Evolutionary conservation across 1,140 invertebrate genomes (phyloP), one percentile per base, ranked within the genome.

Genomic region (Cyphomyrmex costatus): DNA sequence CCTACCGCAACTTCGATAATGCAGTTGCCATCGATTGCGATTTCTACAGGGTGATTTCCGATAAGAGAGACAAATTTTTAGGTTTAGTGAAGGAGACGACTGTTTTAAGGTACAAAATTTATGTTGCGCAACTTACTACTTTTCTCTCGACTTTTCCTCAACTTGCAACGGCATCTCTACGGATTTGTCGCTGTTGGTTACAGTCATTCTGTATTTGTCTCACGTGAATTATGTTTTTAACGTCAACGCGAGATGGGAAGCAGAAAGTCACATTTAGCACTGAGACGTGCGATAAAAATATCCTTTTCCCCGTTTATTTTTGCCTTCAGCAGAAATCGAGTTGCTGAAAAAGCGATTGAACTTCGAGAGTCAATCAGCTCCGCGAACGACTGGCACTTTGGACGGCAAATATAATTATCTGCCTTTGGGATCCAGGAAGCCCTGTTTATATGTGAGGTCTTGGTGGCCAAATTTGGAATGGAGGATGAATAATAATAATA

Each of bases 381-480:
- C 90, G 51, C 91, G 92, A 88, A 79, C 85, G 33, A 93, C 92
- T 0, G 91, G 85, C 4, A 92, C 91, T 49, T 36, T 92, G 42
- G 94, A 95, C 49, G 88, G 90, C 77, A 94, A 93, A 86, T 94
- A 93, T 87, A 94, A 95, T 90, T 94, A 94, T 49, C 74, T 94
- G 74, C 92, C 93, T 3, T 70, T 95, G 30, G 94, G 92, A 73
- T 93, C 92, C 1, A 93, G 90, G 42, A 95, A 95, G 87, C 94
- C 94, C 8, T 95, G 93, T 46, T 84, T 95, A 80, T 92, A 93
- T 85, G 91, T 95, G 27, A 95, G 92, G 87, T 95, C 94, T 8
- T 92, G 92, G 88, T 95, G 94, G 95, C 94, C 94, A 2, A 95
- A 95, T 80, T 76, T 93, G 7, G 93, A 95, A 61, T 95, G 94